Evolutionary conservation across 2,113 vertebrate genomes (phyloP).

Genomic region (Ctenodactylus gundi): DNA sequence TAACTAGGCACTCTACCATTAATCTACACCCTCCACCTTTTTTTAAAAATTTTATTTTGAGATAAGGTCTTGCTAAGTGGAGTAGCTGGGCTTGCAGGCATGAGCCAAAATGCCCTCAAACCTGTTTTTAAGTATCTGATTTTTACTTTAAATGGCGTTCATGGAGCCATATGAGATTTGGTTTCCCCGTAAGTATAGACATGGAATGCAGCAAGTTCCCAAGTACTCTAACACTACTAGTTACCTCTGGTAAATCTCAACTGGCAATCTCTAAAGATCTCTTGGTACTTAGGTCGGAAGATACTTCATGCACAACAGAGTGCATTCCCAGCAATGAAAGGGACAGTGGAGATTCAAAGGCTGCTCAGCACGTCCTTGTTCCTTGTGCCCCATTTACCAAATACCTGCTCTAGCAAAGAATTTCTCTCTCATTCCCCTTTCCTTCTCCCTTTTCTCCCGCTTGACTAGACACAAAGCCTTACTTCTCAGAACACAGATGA

Average conservation of each 20-base stretch:
- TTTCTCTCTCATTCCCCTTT: background rate
- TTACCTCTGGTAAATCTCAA: background rate
- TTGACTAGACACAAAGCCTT: background rate
- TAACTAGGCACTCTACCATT: no score
- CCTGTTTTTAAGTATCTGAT: background rate
- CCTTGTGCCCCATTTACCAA: slow-evolving; percentile 29
- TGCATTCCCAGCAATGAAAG: slow-evolving; percentile 13
- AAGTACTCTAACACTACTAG: background rate
- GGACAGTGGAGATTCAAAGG: background rate
- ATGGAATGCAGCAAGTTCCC: background rate
- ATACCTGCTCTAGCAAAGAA: background rate
- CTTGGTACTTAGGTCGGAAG: background rate
- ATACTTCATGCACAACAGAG: background rate
- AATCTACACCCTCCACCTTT: no score
- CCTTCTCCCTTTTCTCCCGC: background rate
- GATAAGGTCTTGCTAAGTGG: background rate
- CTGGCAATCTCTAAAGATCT: background rate
- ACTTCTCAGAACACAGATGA: background rate
- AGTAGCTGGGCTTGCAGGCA: background rate
- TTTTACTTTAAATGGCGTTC: background rate
- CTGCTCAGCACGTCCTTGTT: background rate
- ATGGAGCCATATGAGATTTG: slow-evolving; percentile 12
- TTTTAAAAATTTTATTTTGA: background rate
- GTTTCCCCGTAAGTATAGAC: slow-evolving; percentile 15
- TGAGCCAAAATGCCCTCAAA: background rate